Conservation (phyloP, 2,888 invertebrate species). For the Nebria brevicollis region DNA sequence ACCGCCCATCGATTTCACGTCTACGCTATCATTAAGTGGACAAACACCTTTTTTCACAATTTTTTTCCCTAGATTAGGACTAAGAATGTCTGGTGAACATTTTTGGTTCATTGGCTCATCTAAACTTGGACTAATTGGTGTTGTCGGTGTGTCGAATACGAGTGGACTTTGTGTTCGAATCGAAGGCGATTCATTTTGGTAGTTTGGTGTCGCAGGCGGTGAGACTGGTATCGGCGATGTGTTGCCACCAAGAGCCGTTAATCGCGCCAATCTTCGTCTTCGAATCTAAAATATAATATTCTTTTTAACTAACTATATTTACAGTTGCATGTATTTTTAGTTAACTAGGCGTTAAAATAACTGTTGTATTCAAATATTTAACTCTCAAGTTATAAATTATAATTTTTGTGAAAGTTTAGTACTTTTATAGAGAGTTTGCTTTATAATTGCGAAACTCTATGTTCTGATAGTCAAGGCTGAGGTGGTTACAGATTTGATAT, state of each 20-base stretch:
- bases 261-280: conserved; percentile 77
- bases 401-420: too few species aligned
- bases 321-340: too few species aligned
- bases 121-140: conserved; percentile 46
- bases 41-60: conserved; percentile 21
- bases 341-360: too few species aligned
- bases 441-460: too few species aligned
- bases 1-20: conserved; percentile 25
- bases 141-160: conserved; percentile 49
- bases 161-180: conserved; percentile 54
- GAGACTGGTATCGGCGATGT: conserved; percentile 64
- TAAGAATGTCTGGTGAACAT: conserved; percentile 40
- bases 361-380: too few species aligned
- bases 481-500: too few species aligned
- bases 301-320: not conserved
- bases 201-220: conserved; percentile 65
- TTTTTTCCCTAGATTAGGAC: conserved; percentile 29
- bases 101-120: conserved; percentile 42
- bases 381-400: too few species aligned
- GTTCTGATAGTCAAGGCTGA: too few species aligned
- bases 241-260: conserved; percentile 71
- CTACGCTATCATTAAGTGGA: conserved; percentile 21
- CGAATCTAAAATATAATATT: conserved; percentile 72
- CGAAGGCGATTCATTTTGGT: conserved; percentile 57
- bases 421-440: too few species aligned